phyloP scores from a whole-genome alignment of 2,113 vertebrate genomes.

The Rostratula benghalensis region DNA sequence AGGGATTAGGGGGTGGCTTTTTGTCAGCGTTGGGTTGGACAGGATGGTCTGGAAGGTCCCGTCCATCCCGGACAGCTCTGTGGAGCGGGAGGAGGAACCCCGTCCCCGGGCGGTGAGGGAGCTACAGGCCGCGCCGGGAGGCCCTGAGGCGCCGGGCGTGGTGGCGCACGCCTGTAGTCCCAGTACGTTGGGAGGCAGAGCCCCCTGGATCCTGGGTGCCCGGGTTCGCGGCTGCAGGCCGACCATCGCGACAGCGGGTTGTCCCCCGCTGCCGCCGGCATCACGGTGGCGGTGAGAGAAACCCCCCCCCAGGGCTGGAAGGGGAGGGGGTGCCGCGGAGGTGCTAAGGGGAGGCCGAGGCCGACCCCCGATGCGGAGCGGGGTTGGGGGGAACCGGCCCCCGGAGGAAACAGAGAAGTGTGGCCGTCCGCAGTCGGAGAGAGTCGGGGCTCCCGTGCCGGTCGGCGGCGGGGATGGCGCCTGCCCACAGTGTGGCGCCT shows the following conservation, averaged over 20 bases:
- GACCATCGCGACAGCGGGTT: accelerated
- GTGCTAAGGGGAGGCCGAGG: not conserved
- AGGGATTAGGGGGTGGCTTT: no score
- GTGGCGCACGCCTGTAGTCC: not conserved
- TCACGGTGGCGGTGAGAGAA: not conserved
- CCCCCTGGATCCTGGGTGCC: accelerated
- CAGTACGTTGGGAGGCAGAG: not conserved
- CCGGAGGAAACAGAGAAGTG: no score
- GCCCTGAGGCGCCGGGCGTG: accelerated
- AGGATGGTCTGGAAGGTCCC: no score
- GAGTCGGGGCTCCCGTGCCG: conserved; percentile 78
- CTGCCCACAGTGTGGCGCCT: conserved; percentile 77
- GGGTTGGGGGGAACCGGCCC: no score
- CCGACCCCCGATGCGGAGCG: not conserved
- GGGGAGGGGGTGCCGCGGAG: no score
- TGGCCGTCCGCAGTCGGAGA: conserved; percentile 32
- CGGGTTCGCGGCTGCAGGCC: not conserved
- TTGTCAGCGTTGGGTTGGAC: no score
- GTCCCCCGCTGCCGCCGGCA: not conserved
- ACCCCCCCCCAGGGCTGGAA: no score
- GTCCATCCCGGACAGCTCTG: no score
- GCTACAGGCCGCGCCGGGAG: not conserved
- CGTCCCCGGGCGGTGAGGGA: not conserved
- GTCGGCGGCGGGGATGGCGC: conserved; percentile 76
- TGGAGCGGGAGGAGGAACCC: accelerated